phyloP scores from a whole-genome alignment of 2,113 vertebrate species.

The Grus americana region DNA sequence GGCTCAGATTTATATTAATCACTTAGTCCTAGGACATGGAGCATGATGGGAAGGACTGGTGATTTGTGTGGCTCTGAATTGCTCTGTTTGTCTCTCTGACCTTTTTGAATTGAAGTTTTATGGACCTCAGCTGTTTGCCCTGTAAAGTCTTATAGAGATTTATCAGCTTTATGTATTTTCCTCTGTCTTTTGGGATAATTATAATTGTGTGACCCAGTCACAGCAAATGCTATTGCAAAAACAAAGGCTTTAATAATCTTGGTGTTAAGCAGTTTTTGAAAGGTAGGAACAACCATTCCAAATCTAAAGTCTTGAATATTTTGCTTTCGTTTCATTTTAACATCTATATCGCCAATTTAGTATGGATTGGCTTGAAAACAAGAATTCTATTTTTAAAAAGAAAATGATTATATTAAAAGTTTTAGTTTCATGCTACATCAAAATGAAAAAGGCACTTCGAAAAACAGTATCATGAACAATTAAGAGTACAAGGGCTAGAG shows the following conservation, averaged over 20 bases:
- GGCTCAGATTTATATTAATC: background rate
- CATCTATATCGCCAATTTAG: rapidly evolving
- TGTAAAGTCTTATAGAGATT: background rate
- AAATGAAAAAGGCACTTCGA: background rate
- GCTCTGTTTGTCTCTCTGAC: background rate
- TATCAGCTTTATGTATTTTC: background rate
- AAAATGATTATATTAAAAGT: background rate
- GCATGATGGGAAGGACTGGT: background rate
- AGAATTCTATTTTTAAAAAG: background rate
- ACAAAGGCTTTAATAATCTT: background rate
- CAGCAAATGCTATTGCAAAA: background rate
- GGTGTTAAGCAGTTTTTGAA: background rate
- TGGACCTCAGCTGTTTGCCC: background rate
- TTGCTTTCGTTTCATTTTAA: background rate
- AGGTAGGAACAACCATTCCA: background rate
- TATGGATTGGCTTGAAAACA: background rate
- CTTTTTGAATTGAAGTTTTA: constrained; percentile 34
- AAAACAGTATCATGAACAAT: background rate
- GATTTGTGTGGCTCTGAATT: constrained; percentile 19
- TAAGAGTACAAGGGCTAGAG: background rate
- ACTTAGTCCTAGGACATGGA: background rate
- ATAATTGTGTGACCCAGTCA: background rate
- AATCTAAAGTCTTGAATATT: background rate
- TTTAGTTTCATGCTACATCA: background rate
- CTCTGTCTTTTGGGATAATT: background rate